Evolutionary conservation across 2,797 vertebrate genomes (phyloP).

Genomic region (Novumbra hubbsi): DNA sequence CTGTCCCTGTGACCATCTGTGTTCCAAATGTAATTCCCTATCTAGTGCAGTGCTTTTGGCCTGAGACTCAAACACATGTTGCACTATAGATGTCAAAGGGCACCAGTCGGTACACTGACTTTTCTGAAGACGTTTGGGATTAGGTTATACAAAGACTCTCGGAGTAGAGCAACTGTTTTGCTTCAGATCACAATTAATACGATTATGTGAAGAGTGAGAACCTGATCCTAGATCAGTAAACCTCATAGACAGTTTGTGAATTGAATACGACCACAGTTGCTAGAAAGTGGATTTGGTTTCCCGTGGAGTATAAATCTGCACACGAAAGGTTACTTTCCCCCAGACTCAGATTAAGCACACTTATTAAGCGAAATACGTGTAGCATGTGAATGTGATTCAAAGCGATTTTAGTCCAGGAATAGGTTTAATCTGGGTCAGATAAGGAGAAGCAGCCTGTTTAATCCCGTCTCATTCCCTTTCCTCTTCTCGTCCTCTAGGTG

Average conservation of each 20-base stretch:
- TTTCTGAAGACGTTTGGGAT: no score
- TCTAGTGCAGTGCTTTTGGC: not conserved
- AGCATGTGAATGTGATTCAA: not conserved
- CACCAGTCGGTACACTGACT: no score
- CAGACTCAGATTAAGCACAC: not conserved
- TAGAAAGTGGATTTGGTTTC: not conserved
- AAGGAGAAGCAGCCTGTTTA: not conserved
- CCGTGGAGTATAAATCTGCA: not conserved
- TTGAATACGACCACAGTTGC: not conserved
- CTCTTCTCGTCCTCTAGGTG: constrained; percentile 70
- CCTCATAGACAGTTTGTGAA: not conserved
- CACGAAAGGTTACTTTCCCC: not conserved
- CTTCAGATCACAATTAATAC: not conserved
- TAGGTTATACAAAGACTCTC: no score
- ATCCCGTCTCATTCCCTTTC: constrained; percentile 14
- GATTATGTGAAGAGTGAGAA: not conserved
- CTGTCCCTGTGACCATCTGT: not conserved
- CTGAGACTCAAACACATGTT: not conserved
- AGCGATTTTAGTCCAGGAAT: not conserved
- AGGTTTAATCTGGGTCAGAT: not conserved
- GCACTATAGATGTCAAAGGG: no score
- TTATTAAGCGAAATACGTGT: not conserved
- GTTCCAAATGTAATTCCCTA: not conserved
- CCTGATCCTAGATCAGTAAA: not conserved
- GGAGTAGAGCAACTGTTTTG: no score